Conservation (phyloP, 2,797 vertebrate genomes). For the Limnodromus scolopaceus region DNA sequence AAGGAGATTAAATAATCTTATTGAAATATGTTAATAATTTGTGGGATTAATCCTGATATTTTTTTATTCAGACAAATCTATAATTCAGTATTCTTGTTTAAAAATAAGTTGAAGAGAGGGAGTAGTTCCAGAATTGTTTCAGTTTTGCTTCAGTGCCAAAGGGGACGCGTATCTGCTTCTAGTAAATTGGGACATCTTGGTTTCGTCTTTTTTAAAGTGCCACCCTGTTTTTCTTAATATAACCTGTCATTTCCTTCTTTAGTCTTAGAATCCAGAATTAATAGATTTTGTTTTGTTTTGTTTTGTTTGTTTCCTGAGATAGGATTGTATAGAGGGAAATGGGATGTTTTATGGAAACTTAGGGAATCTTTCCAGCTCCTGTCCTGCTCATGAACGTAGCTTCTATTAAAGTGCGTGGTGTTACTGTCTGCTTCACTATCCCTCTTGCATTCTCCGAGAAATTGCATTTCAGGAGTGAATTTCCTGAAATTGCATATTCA, state of each 20-base stretch:
- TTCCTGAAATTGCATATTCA: too few species aligned
- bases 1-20: not conserved
- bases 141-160: not conserved
- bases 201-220: not conserved
- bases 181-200: not conserved
- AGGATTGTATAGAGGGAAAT: constrained; percentile 63
- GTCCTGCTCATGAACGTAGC: not conserved
- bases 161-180: not conserved
- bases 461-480: not conserved
- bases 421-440: not conserved
- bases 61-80: not conserved
- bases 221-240: constrained; percentile 29
- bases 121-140: not conserved
- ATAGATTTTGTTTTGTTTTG: constrained; percentile 29
- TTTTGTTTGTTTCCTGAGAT: constrained; percentile 55
- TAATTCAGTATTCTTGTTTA: not conserved
- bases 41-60: not conserved
- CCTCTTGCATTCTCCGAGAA: not conserved
- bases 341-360: constrained; percentile 37
- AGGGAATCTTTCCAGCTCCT: constrained; percentile 41
- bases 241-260: constrained; percentile 55
- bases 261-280: constrained; percentile 33
- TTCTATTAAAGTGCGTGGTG: not conserved
- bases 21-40: not conserved
- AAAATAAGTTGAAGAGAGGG: not conserved